phyloP scores from a whole-genome alignment of 2,113 vertebrate species.

The Myotis davidii region DNA sequence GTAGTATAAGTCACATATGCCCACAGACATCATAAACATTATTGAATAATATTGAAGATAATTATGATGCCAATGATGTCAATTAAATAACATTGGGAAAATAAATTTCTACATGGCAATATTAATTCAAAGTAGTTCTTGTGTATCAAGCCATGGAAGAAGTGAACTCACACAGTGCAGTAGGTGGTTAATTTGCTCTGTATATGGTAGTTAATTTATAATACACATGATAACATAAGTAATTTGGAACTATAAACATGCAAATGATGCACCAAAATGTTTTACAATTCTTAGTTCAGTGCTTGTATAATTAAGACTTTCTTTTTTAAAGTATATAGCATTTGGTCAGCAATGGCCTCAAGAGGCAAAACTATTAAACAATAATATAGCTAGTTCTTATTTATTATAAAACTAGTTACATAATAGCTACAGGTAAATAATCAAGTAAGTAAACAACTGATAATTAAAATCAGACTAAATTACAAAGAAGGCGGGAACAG shows the following conservation, averaged over 20 bases:
- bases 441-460: neutral
- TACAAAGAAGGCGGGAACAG: neutral
- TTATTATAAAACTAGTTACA: constrained; percentile 1
- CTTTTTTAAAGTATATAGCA: neutral
- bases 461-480: constrained; percentile 35
- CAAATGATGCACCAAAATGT: neutral
- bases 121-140: constrained; percentile 6
- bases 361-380: neutral
- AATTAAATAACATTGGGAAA: neutral
- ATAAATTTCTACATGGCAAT: neutral
- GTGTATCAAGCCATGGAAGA: neutral
- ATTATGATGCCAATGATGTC: neutral
- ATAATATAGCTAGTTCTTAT: neutral
- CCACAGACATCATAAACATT: neutral
- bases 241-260: constrained; percentile 19
- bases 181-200: neutral
- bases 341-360: neutral
- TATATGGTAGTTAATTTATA: constrained; percentile 42
- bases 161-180: neutral
- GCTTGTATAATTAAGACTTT: constrained; percentile 32
- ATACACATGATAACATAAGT: neutral
- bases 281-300: neutral
- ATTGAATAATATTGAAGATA: neutral
- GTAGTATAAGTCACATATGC: neutral
- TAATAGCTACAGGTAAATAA: constrained; percentile 26